phyloP scores from a whole-genome alignment of 2,888 invertebrate species.

The Patella pellucida region DNA sequence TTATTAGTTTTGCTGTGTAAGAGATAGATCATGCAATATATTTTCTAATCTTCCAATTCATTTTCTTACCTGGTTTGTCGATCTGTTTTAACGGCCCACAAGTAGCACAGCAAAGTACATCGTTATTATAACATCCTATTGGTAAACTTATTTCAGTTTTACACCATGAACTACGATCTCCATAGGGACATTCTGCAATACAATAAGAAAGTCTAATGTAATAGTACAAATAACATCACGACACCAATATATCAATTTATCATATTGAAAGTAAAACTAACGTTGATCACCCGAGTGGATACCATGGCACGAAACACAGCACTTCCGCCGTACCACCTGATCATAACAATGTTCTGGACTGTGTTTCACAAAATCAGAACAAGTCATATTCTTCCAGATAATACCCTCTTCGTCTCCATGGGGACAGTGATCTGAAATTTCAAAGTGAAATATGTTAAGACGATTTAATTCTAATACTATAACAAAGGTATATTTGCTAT shows the following conservation, averaged over 20 bases:
- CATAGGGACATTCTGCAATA: slow-evolving; percentile 46
- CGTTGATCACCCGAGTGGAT: slow-evolving; percentile 35
- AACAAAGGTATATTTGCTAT: too few species aligned
- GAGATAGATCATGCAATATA: too few species aligned
- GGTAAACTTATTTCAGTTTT: slow-evolving; percentile 27
- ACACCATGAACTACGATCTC: slow-evolving; percentile 45
- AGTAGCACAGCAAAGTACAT: slow-evolving; percentile 33
- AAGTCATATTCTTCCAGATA: slow-evolving; percentile 32
- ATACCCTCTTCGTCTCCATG: slow-evolving; percentile 49
- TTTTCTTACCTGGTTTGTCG: slow-evolving; percentile 23
- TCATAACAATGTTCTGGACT: slow-evolving; percentile 43
- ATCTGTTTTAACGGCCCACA: slow-evolving; percentile 25
- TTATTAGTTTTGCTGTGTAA: too few species aligned
- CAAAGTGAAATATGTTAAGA: not conserved
- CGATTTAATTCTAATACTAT: too few species aligned
- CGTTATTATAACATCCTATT: slow-evolving; percentile 36
- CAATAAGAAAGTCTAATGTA: not conserved
- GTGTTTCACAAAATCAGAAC: slow-evolving; percentile 27
- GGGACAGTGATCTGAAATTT: slow-evolving; percentile 39
- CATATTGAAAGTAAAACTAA: slow-evolving; percentile 22
- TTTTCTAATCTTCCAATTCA: too few species aligned
- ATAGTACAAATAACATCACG: too few species aligned
- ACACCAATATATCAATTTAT: too few species aligned
- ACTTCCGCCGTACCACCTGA: slow-evolving; percentile 32
- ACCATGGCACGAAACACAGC: slow-evolving; percentile 46